Evolutionary conservation across 1,140 invertebrate genomes (phyloP).

Genomic region (Danaus plexippus): DNA sequence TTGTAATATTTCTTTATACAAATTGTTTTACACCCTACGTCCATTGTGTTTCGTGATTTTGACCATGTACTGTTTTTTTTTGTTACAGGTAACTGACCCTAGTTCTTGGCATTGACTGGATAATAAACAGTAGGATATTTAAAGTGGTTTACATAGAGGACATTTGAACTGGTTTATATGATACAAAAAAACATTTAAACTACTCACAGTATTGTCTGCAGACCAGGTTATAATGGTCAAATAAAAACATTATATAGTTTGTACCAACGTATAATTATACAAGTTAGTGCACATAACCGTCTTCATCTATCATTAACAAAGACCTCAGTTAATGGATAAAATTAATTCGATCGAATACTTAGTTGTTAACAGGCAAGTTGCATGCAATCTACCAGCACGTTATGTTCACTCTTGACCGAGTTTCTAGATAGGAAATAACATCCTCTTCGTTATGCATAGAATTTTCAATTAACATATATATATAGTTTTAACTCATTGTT

Average conservation of each 20-base stretch:
- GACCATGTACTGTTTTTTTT: conserved; percentile 32
- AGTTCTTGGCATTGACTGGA: conserved; percentile 27
- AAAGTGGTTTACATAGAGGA: too few species aligned
- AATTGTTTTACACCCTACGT: conserved; percentile 13
- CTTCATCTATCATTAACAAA: conserved; percentile 1
- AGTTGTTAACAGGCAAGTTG: conserved; percentile 10
- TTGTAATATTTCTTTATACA: conserved; percentile 8
- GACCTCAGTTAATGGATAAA: neutral
- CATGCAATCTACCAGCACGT: conserved; percentile 11
- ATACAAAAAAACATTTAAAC: too few species aligned
- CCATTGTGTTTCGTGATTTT: conserved; percentile 31
- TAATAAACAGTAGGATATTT: conserved; percentile 13
- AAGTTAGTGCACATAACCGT: conserved; percentile 1
- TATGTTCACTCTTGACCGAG: conserved; percentile 15
- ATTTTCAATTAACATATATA: too few species aligned
- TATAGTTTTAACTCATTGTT: too few species aligned
- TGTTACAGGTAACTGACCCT: conserved; percentile 61
- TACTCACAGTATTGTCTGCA: too few species aligned
- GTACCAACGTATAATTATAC: neutral
- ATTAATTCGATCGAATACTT: conserved; percentile 8
- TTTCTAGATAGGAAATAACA: conserved; percentile 1
- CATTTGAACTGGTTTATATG: too few species aligned
- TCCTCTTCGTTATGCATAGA: too few species aligned
- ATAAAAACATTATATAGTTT: too few species aligned
- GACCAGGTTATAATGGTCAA: too few species aligned